Percentiles rank a stretch among this genome's conserved stretches.
Conservation (phyloP, 2,113 vertebrate genomes). For the Psittacula cyanocephala region DNA sequence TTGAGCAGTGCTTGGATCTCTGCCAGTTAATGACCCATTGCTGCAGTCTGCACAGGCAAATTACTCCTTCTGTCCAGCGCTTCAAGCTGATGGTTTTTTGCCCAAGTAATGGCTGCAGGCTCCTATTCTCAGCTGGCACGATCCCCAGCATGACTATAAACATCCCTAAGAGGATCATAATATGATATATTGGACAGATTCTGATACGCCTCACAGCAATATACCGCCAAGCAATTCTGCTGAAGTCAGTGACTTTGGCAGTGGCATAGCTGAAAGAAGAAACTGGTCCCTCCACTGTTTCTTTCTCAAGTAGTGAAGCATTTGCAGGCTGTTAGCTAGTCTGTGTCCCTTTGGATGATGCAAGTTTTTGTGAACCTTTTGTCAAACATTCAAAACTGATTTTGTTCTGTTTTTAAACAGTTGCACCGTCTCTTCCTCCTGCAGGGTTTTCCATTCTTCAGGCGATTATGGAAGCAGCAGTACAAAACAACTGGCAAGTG, state of each 20-base stretch:
- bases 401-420: constrained; percentile 38
- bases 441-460: constrained; percentile 97
- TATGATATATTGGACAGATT: constrained; percentile 19
- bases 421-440: constrained; percentile 34
- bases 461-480: constrained; percentile 98
- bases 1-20: constrained; percentile 2
- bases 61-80: background rate
- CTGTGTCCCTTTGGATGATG: background rate
- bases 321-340: background rate
- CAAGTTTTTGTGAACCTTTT: background rate
- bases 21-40: constrained; percentile 43
- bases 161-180: constrained; percentile 25
- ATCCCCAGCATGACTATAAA: constrained; percentile 19
- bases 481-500: constrained; percentile 99
- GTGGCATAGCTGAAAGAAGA: background rate
- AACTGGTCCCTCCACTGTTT: background rate
- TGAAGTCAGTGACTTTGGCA: constrained; percentile 21
- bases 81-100: constrained; percentile 19
- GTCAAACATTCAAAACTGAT: background rate
- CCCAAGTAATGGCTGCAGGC: constrained; percentile 26
- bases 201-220: background rate
- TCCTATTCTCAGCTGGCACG: constrained; percentile 13
- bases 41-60: constrained; percentile 27
- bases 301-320: background rate
- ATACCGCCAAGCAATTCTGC: background rate